These are phyloP conservation scores for Dysdera silvatica DNA, from an alignment of 1,140 invertebrate genomes.

Conservation along the genomic window DNA sequence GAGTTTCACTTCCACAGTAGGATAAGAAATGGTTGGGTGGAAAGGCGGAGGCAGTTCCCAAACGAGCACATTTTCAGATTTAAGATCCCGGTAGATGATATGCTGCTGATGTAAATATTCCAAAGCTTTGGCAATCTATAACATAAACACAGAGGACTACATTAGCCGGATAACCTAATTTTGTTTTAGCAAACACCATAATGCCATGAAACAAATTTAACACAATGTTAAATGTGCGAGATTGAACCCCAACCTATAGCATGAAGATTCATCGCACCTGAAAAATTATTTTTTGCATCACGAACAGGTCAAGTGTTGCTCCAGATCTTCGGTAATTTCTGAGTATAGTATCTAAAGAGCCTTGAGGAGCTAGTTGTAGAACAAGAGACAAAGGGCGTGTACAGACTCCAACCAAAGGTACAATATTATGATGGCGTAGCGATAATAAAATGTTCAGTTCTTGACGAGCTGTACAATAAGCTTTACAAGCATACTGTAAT, in stretches of 20 bases:
- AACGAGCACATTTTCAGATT: slow-evolving; percentile 96
- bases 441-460: slow-evolving; percentile 82
- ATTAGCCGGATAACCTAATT: background rate
- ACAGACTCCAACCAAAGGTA: slow-evolving; percentile 81
- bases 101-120: slow-evolving; percentile 90
- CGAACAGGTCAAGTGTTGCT: slow-evolving; percentile 65
- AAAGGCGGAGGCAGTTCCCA: slow-evolving; percentile 82
- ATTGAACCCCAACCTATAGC: no score
- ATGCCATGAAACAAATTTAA: background rate
- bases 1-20: slow-evolving; percentile 73
- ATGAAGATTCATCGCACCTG: slow-evolving; percentile 53
- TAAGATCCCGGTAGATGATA: slow-evolving; percentile 94
- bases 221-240: no score
- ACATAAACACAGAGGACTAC: background rate
- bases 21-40: slow-evolving; percentile 24
- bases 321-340: slow-evolving; percentile 74
- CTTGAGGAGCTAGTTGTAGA: slow-evolving; percentile 80
- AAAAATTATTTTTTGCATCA: slow-evolving; percentile 73
- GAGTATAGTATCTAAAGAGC: slow-evolving; percentile 74
- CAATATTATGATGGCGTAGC: slow-evolving; percentile 81
- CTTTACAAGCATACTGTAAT: slow-evolving; percentile 80
- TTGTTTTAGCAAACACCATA: background rate
- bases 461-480: slow-evolving; percentile 89
- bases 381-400: slow-evolving; percentile 82
- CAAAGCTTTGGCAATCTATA: slow-evolving; percentile 76